Evolutionary conservation across 2,113 vertebrate species (phyloP).

Genomic region (Camelus dromedarius): DNA sequence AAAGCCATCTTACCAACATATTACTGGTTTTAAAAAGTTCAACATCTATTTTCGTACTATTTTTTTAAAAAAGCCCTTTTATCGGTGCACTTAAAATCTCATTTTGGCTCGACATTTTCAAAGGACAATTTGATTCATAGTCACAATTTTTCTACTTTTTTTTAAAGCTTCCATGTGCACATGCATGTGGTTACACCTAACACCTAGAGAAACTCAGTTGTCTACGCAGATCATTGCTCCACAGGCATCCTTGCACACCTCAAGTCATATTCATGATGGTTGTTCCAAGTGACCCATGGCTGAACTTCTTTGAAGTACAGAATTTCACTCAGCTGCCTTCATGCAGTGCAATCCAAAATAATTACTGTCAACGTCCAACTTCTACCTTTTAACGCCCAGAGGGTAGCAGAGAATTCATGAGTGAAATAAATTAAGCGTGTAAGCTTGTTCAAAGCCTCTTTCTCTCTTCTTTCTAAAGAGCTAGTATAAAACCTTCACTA

Average conservation of each 20-base stretch:
- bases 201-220: conserved; percentile 3
- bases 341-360: conserved; percentile 44
- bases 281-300: conserved; percentile 41
- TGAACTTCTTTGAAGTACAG: conserved; percentile 56
- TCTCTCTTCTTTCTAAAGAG: conserved; percentile 24
- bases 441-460: conserved; percentile 55
- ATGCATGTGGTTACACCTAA: background rate
- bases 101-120: conserved; percentile 60
- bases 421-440: conserved; percentile 54
- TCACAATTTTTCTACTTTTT: background rate
- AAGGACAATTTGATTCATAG: background rate
- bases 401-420: conserved; percentile 58
- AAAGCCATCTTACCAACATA: background rate
- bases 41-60: conserved; percentile 7
- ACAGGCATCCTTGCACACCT: background rate
- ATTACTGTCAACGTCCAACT: conserved; percentile 48
- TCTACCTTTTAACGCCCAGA: conserved; percentile 56
- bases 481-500: conserved; percentile 37
- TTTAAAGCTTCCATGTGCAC: background rate
- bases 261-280: background rate
- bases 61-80: conserved; percentile 10
- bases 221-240: background rate
- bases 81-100: conserved; percentile 53
- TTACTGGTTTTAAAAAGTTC: conserved; percentile 34
- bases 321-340: conserved; percentile 54